These are phyloP conservation scores for Bufo gargarizans DNA, from an alignment of 2,113 vertebrate genomes.

Conservation along the genomic window DNA sequence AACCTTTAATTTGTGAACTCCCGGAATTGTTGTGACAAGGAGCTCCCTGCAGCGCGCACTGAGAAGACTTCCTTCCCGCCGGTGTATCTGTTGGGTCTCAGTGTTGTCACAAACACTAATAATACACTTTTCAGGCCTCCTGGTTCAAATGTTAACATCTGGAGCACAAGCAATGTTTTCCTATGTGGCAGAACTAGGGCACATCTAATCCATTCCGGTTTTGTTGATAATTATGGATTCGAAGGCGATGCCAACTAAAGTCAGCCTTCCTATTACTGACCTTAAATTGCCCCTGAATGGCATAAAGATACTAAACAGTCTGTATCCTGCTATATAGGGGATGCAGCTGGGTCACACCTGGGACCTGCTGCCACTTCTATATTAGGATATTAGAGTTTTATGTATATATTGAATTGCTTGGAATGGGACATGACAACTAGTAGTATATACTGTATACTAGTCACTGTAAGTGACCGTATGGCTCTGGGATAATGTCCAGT, in stretches of 20 bases:
- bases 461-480: too few species aligned
- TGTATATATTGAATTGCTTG: too few species aligned
- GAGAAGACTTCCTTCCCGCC: conserved; percentile 28
- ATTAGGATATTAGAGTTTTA: too few species aligned
- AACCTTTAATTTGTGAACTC: conserved; percentile 52
- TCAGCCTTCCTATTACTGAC: conserved; percentile 20
- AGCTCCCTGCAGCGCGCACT: conserved; percentile 21
- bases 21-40: conserved; percentile 48
- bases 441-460: too few species aligned
- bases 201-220: conserved; percentile 27
- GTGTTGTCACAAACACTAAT: conserved; percentile 55
- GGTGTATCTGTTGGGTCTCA: conserved; percentile 40
- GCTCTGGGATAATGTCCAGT: too few species aligned
- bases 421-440: too few species aligned
- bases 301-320: background rate
- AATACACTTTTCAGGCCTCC: conserved; percentile 42
- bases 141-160: conserved; percentile 53
- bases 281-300: background rate
- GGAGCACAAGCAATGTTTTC: conserved; percentile 44
- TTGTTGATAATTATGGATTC: conserved; percentile 39
- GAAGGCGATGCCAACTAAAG: conserved; percentile 27
- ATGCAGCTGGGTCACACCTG: too few species aligned
- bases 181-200: conserved; percentile 51
- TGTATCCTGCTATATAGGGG: background rate
- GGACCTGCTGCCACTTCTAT: too few species aligned